Percentiles rank a stretch among this genome's conserved stretches.
phyloP scores from a whole-genome alignment of 2,113 vertebrate genomes.

The Cyrtonyx montezumae region DNA sequence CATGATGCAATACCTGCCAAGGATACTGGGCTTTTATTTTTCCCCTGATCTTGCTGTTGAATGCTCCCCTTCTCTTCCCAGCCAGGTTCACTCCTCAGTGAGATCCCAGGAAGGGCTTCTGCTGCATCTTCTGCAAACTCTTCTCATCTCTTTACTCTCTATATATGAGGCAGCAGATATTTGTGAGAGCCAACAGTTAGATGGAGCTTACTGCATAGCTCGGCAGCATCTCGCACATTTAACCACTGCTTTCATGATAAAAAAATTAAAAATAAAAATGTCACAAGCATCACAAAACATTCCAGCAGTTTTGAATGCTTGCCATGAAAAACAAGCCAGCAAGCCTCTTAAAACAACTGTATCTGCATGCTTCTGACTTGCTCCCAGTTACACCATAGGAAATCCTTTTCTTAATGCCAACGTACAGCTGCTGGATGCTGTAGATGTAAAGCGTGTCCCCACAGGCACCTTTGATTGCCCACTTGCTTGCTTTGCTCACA shows the following conservation, averaged over 20 bases:
- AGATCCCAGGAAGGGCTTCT: neutral
- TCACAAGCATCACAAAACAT: neutral
- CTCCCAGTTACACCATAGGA: neutral
- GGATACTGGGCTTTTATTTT: neutral
- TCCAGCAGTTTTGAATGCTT: neutral
- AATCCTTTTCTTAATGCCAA: neutral
- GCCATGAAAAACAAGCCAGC: neutral
- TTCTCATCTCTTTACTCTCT: neutral
- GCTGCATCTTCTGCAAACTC: neutral
- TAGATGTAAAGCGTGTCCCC: neutral
- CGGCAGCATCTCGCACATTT: neutral
- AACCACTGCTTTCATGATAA: neutral
- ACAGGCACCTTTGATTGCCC: neutral
- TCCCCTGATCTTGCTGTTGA: neutral
- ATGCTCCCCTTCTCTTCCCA: neutral
- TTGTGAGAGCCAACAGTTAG: neutral
- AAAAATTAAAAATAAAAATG: no score
- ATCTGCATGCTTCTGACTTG: neutral
- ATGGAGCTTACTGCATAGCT: neutral
- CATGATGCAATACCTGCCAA: neutral
- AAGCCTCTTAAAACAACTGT: neutral
- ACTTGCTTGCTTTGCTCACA: rapidly evolving
- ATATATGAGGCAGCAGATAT: rapidly evolving
- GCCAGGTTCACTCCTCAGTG: neutral
- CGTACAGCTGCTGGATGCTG: neutral